Evolutionary conservation across 2,113 vertebrate species (phyloP), one percentile per base, ranked within the genome.

Genomic region (Syngnathus floridae): DNA sequence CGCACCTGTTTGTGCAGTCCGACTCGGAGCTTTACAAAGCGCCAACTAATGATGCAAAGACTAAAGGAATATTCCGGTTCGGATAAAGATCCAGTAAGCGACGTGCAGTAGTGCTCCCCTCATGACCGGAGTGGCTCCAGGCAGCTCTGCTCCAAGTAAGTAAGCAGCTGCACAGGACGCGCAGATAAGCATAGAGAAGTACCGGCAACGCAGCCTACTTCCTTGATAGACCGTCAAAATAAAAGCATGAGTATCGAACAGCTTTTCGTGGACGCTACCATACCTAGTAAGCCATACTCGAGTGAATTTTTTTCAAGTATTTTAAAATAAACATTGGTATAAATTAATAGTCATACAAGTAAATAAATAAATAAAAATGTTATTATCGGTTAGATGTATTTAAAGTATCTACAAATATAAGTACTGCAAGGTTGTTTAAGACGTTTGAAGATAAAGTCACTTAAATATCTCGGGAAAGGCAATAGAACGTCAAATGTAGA

Each of bases 1-100:
- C 0, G 5, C 61, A 64, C 65, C 73, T 73, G 55, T 74, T 72
- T 67, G 1, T 48, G 8, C 16, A 4, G 9, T 52, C 51, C 37
- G 16, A 56, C 43, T 4, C 63, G 66, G 38, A 31, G 35, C 37
- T 31, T 26, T 41, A 46, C 45, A n/a, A n/a, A 49, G 13, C 19
- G 16, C 35, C 16, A 31, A 64, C 54, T 56, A 35, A 56, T 56
- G 13, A 56, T 7, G 1, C 11, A 13, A 31, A 54, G 51, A 12
- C 1, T 22, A 54, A 54, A 6, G 22, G 22, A 55, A 22, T 31
- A 31, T 55, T 55, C 22, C 54, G 54, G 12, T 2, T 6, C 1
- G 54, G 19, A 19, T 21, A 19, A 55, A 37, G 9, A 19, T 58
- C 35, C 56, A 7, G 9, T 16, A 3, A 17, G 13, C 14, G 22